Base-by-base conservation (phyloP, 2,113 vertebrate species). In the Strix aluco region DNA sequence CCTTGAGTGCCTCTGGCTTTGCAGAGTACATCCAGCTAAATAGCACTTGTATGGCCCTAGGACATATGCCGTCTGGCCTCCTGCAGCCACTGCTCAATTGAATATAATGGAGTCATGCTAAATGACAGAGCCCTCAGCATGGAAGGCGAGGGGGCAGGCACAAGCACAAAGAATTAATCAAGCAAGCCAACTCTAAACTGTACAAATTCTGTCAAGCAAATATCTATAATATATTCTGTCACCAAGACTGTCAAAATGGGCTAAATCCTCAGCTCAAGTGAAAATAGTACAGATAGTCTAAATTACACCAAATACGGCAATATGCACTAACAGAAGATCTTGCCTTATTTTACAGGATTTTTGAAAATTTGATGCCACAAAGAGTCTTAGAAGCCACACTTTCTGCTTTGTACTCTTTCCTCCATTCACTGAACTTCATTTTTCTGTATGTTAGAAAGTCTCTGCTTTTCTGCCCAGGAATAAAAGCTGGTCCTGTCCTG, bases 141-240 rank as follows among this genome's bases (percentile, higher is more conserved):
- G 86, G 88, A 63, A 15, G 20, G 81, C 0, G 62, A 94, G 57
- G 62, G 82, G 86, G 84, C 86, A 97, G 66, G 66, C 78, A 94
- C 58, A 86, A 69, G 51, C 89, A 86, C 81, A 88, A 92, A 92
- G 78, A 95, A 96, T 92, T 96, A 94, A 96, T 81, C 92, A 94
- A 77, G 66, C 88, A 85, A 94, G 62, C 34, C 89, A 85, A 42
- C 79, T 88, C 71, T 47, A 95, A 94, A 91, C 77, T 71, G 51
- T 92, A 95, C 55, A 85, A 88, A 92, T 93, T 89, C 86, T 96
- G 81, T 88, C 83, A 95, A 71, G 81, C 32, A 96, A 95, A 54
- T 81, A 88, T 90, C 92, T 93, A 59, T 73, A 95, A 93, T 77
- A 71, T 77, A 58, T 88, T 95, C 87, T 93, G 93, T 86, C 94